Percentiles rank a stretch among this genome's conserved stretches.
Evolutionary conservation across 2,797 vertebrate genomes (phyloP).

Genomic region (Oryzias sinensis): DNA sequence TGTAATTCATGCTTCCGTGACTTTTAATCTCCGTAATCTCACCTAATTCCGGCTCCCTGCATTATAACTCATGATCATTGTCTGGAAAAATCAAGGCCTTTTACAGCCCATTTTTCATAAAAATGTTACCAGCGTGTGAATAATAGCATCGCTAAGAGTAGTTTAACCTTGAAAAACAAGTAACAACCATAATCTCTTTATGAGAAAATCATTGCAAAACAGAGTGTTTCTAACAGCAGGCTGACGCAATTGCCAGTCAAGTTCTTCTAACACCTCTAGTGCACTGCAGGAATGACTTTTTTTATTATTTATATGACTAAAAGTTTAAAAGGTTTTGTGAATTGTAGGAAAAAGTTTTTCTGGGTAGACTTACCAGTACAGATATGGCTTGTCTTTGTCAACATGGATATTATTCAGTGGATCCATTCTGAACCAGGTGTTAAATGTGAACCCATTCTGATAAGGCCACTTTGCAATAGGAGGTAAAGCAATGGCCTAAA

Average conservation of each 20-base stretch:
- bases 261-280: conserved; percentile 25
- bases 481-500: conserved; percentile 96
- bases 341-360: conserved; percentile 9
- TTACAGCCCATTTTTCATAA: conserved; percentile 36
- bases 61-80: conserved; percentile 51
- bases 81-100: conserved; percentile 43
- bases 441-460: conserved; percentile 96
- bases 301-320: conserved; percentile 9
- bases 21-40: conserved; percentile 65
- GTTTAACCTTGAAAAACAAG: conserved; percentile 57
- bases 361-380: conserved; percentile 88
- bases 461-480: conserved; percentile 99
- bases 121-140: conserved; percentile 34
- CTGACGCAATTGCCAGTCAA: conserved; percentile 46
- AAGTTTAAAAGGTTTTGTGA: conserved; percentile 26
- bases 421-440: conserved; percentile 99
- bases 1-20: conserved; percentile 33
- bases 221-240: conserved; percentile 32
- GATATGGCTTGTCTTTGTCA: conserved; percentile 98
- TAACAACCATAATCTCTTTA: conserved; percentile 43
- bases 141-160: conserved; percentile 35
- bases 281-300: conserved; percentile 14
- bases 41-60: conserved; percentile 44
- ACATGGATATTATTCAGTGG: conserved; percentile 95
- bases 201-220: conserved; percentile 38